Conservation (phyloP, 2,797 vertebrate genomes). For the Tapera naevia region DNA sequence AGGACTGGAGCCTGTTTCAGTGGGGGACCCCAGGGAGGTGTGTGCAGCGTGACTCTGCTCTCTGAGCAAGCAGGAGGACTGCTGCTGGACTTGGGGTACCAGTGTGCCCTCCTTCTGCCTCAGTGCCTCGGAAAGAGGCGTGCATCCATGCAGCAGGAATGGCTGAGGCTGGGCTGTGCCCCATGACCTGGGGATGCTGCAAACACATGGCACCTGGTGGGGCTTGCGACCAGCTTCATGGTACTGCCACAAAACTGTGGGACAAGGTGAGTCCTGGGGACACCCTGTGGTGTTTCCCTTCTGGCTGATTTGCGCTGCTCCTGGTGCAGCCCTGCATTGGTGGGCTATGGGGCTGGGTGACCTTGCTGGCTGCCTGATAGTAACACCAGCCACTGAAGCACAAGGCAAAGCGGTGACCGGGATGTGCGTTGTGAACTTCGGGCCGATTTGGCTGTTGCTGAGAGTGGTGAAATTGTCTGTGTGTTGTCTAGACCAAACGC, state of each 20-base stretch:
- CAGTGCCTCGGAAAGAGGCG: fast-evolving
- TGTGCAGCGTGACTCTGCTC: neutral
- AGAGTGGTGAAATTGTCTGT: neutral
- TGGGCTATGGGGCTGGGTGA: neutral
- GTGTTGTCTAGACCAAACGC: neutral
- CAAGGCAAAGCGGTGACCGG: neutral
- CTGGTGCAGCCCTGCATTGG: fast-evolving
- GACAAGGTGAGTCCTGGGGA: neutral
- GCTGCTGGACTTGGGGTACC: neutral
- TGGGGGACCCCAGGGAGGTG: neutral
- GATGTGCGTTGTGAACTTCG: fast-evolving
- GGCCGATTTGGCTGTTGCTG: fast-evolving
- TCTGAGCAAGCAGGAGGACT: fast-evolving
- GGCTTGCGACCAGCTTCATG: fast-evolving
- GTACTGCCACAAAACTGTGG: fast-evolving
- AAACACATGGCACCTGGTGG: fast-evolving
- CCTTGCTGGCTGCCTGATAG: neutral
- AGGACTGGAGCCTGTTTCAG: neutral
- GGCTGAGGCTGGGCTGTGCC: neutral
- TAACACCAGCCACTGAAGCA: neutral
- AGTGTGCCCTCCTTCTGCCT: neutral
- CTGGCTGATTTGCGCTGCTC: neutral
- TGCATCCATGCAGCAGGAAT: no score
- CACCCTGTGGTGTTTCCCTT: fast-evolving
- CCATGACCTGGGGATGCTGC: fast-evolving